These are phyloP conservation scores for Scaptomyza cyrtandrae DNA, from an alignment of 2,888 invertebrate genomes.

Conservation along the genomic window DNA sequence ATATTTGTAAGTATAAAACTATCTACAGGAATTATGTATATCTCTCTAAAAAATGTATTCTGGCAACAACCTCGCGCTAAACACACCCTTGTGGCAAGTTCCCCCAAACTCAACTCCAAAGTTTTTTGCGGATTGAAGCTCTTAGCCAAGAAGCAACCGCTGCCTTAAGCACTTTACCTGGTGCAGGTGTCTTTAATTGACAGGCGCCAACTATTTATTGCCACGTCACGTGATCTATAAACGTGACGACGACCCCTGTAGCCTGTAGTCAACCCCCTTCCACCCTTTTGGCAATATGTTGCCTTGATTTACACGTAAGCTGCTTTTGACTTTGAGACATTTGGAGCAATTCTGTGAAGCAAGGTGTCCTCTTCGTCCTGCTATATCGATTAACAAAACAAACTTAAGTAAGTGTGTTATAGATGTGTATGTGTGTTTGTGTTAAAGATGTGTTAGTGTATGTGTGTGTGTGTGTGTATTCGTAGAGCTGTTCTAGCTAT, in stretches of 20 bases:
- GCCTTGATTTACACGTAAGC: slow-evolving; percentile 59
- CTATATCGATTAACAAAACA: slow-evolving; percentile 74
- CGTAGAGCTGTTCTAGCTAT: slow-evolving; percentile 67
- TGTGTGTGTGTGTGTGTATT: slow-evolving; percentile 21
- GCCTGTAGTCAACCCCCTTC: too few species aligned
- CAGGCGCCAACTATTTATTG: slow-evolving; percentile 74
- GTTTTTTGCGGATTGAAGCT: not conserved
- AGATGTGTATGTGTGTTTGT: slow-evolving; percentile 19
- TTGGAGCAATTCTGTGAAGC: slow-evolving; percentile 31
- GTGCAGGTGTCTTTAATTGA: slow-evolving; percentile 76
- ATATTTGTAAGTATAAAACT: too few species aligned
- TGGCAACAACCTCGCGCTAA: not conserved
- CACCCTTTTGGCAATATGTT: slow-evolving; percentile 21
- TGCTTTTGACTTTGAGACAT: slow-evolving; percentile 65
- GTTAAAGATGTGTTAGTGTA: too few species aligned
- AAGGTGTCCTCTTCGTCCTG: slow-evolving; percentile 49
- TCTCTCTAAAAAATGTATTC: too few species aligned
- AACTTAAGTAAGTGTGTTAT: slow-evolving; percentile 37
- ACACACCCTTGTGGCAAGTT: not conserved
- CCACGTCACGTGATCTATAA: slow-evolving; percentile 75
- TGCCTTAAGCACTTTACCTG: slow-evolving; percentile 28
- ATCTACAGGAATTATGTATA: too few species aligned
- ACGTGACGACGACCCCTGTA: slow-evolving; percentile 31
- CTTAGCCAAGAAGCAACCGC: slow-evolving; percentile 18
- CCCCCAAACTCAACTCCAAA: not conserved